Percentiles rank a stretch among this genome's conserved stretches.
These are phyloP conservation scores for Scaptomyza graminum DNA, from an alignment of 1,140 invertebrate species.

Conservation along the genomic window DNA sequence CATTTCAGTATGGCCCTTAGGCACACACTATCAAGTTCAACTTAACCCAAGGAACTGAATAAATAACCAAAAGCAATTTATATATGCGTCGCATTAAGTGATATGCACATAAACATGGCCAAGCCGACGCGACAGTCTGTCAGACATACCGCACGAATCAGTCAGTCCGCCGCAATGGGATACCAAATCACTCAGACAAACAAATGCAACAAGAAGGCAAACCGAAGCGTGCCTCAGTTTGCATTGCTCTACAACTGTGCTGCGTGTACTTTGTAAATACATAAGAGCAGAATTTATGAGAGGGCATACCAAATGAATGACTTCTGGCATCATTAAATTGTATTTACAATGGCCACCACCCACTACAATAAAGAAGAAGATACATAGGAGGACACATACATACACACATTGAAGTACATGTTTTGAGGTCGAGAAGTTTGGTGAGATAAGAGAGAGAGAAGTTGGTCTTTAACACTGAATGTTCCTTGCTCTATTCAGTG, in stretches of 20 bases:
- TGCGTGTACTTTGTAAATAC: conserved; percentile 61
- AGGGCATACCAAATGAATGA: conserved; percentile 74
- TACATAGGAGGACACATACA: not conserved
- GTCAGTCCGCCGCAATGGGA: not conserved
- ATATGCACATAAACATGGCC: conserved; percentile 5
- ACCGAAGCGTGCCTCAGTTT: conserved; percentile 27
- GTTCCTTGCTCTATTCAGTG: conserved; percentile 2
- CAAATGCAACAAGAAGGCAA: not conserved
- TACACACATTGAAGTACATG: conserved; percentile 35
- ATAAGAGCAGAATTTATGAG: conserved; percentile 77
- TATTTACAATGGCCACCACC: conserved; percentile 53
- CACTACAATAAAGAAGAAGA: conserved; percentile 42
- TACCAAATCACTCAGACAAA: conserved; percentile 7
- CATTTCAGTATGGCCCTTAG: not conserved
- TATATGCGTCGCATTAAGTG: conserved; percentile 2
- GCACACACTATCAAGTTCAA: conserved; percentile 2
- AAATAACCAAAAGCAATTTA: conserved; percentile 15
- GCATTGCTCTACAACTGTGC: conserved; percentile 53
- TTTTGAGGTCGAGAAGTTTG: conserved; percentile 64
- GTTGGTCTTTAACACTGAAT: conserved; percentile 18
- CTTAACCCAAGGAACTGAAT: conserved; percentile 3
- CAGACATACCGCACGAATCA: conserved; percentile 4
- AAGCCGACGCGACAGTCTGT: not conserved
- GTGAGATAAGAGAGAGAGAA: not conserved
- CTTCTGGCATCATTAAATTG: conserved; percentile 75